Conservation (phyloP, 2,113 vertebrate genomes). For the Litocranius walleri region DNA sequence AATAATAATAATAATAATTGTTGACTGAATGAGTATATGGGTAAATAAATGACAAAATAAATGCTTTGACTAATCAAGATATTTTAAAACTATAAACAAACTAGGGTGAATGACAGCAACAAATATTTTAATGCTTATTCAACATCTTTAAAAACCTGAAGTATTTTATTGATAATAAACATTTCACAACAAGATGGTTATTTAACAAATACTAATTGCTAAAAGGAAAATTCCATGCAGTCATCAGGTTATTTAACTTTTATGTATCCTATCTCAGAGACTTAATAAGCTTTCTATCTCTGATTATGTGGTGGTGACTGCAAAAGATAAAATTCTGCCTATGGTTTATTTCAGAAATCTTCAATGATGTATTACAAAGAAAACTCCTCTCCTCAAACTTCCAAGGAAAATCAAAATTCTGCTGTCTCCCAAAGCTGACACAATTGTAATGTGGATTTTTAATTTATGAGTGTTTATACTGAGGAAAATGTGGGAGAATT, state of each 20-base stretch:
- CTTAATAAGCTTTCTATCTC: background rate
- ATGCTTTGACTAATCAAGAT: background rate
- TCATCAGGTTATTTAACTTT: slow-evolving; percentile 9
- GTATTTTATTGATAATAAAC: slow-evolving; percentile 2
- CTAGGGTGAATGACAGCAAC: background rate
- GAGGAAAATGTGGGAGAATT: background rate
- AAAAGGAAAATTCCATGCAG: background rate
- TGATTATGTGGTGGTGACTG: background rate
- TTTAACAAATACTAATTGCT: slow-evolving; percentile 19
- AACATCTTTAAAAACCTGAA: background rate
- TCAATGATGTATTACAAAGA: background rate
- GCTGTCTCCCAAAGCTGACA: background rate
- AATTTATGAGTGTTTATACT: slow-evolving; percentile 33
- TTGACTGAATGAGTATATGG: background rate
- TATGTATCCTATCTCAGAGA: background rate
- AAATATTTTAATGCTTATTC: background rate
- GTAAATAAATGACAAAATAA: background rate
- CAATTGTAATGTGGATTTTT: background rate
- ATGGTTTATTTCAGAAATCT: slow-evolving; percentile 28
- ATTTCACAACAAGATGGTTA: background rate
- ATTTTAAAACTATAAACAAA: background rate
- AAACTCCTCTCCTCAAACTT: background rate
- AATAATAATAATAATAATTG: background rate
- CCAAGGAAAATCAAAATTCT: slow-evolving; percentile 19
- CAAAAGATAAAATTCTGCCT: slow-evolving; percentile 50